phyloP scores from a whole-genome alignment of 2,888 invertebrate genomes.

The Micoletzkya japonica region DNA sequence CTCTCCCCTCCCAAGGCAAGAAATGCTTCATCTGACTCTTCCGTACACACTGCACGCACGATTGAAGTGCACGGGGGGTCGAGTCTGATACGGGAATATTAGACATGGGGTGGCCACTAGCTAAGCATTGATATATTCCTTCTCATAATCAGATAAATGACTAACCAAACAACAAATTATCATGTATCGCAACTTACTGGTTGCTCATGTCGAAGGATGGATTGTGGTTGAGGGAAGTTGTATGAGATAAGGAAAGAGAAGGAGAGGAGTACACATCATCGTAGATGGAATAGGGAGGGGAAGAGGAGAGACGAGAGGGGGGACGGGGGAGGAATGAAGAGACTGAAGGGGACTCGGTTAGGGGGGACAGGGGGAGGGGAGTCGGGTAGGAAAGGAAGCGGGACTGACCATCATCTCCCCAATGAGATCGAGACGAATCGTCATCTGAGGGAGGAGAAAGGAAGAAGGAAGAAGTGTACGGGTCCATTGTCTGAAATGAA shows the following conservation, averaged over 20 bases:
- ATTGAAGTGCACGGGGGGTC: not conserved
- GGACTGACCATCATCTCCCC: not conserved
- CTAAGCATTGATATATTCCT: not conserved
- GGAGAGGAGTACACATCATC: constrained; percentile 15
- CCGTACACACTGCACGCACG: not conserved
- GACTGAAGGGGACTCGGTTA: not conserved
- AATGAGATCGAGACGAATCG: not conserved
- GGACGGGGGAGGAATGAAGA: constrained; percentile 6
- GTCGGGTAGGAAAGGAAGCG: not conserved
- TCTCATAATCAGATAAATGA: not conserved
- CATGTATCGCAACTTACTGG: constrained; percentile 6
- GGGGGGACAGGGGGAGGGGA: not conserved
- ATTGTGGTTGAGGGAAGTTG: not conserved
- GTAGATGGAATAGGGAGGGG: constrained; percentile 17
- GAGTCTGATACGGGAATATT: not conserved
- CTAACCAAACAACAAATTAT: too few relatives aligned
- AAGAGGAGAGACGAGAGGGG: constrained; percentile 12
- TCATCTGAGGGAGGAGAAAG: constrained; percentile 23
- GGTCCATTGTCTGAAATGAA: not conserved
- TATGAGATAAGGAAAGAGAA: not conserved
- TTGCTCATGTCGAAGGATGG: constrained; percentile 5
- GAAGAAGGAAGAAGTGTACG: constrained; percentile 19
- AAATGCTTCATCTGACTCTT: constrained; percentile 11
- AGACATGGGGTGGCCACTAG: not conserved
- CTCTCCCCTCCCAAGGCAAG: constrained; percentile 15